These are phyloP conservation scores for Progne subis DNA, from an alignment of 2,113 vertebrate species.

Conservation along the genomic window DNA sequence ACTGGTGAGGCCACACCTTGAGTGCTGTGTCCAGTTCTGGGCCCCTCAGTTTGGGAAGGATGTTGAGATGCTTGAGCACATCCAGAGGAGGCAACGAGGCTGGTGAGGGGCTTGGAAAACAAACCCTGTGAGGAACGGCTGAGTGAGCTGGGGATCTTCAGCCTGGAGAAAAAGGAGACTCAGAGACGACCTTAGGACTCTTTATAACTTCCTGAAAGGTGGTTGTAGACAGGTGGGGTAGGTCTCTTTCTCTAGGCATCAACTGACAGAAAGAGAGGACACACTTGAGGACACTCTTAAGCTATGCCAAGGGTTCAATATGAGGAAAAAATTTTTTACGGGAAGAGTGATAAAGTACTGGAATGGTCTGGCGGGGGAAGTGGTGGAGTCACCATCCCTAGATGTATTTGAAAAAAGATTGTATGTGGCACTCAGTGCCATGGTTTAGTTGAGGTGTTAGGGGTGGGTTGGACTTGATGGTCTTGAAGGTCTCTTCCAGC, in stretches of 20 bases:
- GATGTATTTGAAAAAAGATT: not conserved
- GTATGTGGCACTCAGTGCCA: not conserved
- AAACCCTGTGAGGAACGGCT: rapidly evolving
- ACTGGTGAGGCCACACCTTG: not conserved
- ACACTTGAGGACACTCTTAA: not conserved
- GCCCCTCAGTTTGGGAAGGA: not conserved
- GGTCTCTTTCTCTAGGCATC: not conserved
- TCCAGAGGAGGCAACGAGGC: not conserved
- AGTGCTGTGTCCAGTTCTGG: not conserved
- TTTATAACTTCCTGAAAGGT: not conserved
- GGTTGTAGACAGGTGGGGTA: not conserved
- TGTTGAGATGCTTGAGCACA: rapidly evolving
- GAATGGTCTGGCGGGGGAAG: rapidly evolving
- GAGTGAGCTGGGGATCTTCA: not conserved
- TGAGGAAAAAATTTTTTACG: rapidly evolving
- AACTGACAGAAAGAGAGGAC: not conserved
- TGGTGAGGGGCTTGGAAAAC: not conserved
- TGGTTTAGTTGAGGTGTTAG: not conserved
- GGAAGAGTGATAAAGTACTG: not conserved
- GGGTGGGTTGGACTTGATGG: not conserved
- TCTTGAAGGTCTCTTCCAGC: not conserved
- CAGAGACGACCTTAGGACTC: not conserved
- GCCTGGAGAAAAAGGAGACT: not conserved
- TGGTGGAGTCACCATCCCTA: not conserved
- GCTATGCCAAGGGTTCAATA: not conserved